Evolutionary conservation across 2,113 vertebrate species (phyloP).

Genomic region (Rana temporaria): DNA sequence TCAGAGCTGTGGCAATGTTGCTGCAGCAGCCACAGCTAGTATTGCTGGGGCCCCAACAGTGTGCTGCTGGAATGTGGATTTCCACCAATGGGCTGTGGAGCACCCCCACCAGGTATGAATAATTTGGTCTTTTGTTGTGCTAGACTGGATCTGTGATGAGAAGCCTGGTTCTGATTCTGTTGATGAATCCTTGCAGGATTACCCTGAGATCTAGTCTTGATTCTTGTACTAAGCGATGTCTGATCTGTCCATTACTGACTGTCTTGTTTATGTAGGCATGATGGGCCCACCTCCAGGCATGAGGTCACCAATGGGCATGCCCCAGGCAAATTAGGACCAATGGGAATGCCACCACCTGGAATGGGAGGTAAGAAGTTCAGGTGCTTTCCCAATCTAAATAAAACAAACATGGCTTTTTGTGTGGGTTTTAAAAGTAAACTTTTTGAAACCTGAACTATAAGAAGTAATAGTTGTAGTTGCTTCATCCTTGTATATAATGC

Average conservation of each 20-base stretch:
- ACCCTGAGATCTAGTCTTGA: slow-evolving; percentile 61
- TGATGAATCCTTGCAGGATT: slow-evolving; percentile 70
- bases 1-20: slow-evolving; percentile 90
- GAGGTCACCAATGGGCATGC: slow-evolving; percentile 97
- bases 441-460: too few species aligned
- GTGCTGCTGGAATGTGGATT: slow-evolving; percentile 88
- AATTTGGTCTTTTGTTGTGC: rapidly evolving
- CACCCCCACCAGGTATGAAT: slow-evolving; percentile 89
- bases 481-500: too few species aligned
- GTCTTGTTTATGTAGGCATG: slow-evolving; percentile 80
- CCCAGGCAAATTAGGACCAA: slow-evolving; percentile 90
- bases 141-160: slow-evolving; percentile 63
- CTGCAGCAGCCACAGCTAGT: slow-evolving; percentile 90
- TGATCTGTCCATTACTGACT: not conserved
- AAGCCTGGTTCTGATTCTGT: slow-evolving; percentile 57
- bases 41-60: slow-evolving; percentile 94
- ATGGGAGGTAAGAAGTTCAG: slow-evolving; percentile 85
- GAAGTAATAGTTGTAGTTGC: too few species aligned
- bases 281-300: slow-evolving; percentile 98
- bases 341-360: slow-evolving; percentile 97
- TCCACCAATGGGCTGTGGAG: slow-evolving; percentile 94
- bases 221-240: not conserved
- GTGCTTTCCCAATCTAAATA: too few species aligned
- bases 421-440: too few species aligned
- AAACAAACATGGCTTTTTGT: too few species aligned